These are phyloP conservation scores for Macrophya annulata DNA, from an alignment of 2,888 invertebrate genomes.

Conservation along the genomic window DNA sequence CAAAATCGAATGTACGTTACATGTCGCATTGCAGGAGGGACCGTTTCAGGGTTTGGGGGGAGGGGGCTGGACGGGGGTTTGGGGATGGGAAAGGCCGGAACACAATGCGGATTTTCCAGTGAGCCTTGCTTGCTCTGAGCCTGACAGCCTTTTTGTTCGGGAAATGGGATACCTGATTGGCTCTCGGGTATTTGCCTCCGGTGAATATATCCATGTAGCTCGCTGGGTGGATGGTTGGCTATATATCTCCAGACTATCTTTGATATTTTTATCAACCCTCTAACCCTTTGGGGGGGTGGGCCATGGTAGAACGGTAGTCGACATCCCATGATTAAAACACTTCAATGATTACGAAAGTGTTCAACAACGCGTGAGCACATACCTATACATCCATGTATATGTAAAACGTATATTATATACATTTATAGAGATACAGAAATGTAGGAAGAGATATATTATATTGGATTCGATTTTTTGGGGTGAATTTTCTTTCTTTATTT, in stretches of 20 bases:
- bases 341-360: conserved; percentile 30
- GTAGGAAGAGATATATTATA: neutral
- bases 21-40: conserved; percentile 22
- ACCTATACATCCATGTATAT: neutral
- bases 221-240: neutral
- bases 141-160: conserved; percentile 52
- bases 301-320: neutral
- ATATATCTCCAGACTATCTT: neutral
- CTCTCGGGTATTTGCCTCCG: conserved; percentile 1
- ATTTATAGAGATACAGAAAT: neutral
- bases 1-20: conserved; percentile 33
- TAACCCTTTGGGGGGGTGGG: neutral
- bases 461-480: neutral
- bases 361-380: neutral
- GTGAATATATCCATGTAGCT: conserved; percentile 4
- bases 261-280: conserved; percentile 46
- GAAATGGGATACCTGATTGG: conserved; percentile 50
- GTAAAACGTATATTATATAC: neutral
- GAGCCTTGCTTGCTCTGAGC: conserved; percentile 40
- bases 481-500: neutral
- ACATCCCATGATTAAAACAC: conserved; percentile 38
- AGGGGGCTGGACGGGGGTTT: neutral
- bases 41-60: neutral
- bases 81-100: neutral
- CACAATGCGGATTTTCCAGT: conserved; percentile 29